Percentiles rank a stretch among this genome's conserved stretches.
phyloP scores from a whole-genome alignment of 2,888 invertebrate genomes.

The Caenorhabditis wallacei region DNA sequence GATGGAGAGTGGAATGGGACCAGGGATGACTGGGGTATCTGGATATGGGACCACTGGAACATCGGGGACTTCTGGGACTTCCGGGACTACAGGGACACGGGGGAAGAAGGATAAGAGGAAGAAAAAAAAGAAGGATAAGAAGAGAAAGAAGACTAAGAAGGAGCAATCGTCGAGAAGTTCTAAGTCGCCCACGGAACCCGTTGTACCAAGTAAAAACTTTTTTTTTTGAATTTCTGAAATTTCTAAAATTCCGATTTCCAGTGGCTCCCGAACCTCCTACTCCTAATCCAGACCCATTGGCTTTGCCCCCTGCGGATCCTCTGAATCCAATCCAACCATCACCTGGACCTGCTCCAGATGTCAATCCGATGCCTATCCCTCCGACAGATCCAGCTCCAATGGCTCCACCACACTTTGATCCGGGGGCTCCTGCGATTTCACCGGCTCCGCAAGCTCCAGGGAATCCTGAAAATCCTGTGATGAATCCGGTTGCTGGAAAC shows the following conservation, averaged over 20 bases:
- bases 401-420: neutral
- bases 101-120: neutral
- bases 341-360: neutral
- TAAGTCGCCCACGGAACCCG: neutral
- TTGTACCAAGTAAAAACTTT: neutral
- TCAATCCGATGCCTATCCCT: neutral
- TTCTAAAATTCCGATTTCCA: no score
- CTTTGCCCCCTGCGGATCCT: neutral
- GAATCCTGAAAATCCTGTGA: no score
- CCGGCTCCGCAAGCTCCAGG: neutral
- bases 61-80: neutral
- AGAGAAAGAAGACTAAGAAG: neutral
- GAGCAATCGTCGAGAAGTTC: neutral
- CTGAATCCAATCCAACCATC: neutral
- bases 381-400: neutral
- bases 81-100: neutral
- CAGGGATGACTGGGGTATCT: neutral
- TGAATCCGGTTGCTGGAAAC: no score
- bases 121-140: neutral
- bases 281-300: neutral
- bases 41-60: slow-evolving; percentile 8
- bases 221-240: no score
- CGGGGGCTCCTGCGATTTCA: neutral
- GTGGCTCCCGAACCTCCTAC: neutral
- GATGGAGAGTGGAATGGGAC: slow-evolving; percentile 1